These are phyloP conservation scores for Euwallacea fornicatus DNA, from an alignment of 1,140 invertebrate genomes.

Conservation along the genomic window DNA sequence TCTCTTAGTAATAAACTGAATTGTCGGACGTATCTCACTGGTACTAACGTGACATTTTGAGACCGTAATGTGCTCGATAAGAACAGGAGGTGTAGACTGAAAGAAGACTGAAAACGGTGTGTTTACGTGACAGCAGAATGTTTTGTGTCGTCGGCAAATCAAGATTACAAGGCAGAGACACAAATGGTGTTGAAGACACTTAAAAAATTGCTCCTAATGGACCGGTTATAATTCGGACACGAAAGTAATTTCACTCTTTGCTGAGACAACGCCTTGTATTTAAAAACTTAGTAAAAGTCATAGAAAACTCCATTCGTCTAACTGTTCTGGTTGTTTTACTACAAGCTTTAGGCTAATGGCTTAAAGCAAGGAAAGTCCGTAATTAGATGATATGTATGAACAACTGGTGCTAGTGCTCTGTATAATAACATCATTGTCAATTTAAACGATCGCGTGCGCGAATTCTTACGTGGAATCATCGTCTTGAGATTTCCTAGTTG, in stretches of 20 bases:
- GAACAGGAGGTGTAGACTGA: constrained; percentile 34
- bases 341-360: constrained; percentile 9
- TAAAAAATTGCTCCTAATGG: constrained; percentile 17
- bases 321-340: constrained; percentile 16
- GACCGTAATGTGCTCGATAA: constrained; percentile 34
- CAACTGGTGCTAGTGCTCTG: constrained; percentile 11
- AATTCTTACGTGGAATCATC: neutral
- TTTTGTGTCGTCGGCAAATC: constrained; percentile 35
- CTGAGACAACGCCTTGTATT: no score
- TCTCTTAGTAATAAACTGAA: constrained; percentile 17
- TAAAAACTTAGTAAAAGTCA: no score
- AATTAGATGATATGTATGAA: constrained; percentile 19
- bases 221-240: constrained; percentile 13
- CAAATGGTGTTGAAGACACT: constrained; percentile 26
- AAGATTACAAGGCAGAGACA: constrained; percentile 32
- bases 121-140: constrained; percentile 36
- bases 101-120: constrained; percentile 29
- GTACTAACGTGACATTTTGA: constrained; percentile 34
- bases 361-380: constrained; percentile 20
- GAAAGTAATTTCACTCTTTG: no score
- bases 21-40: constrained; percentile 23
- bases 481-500: no score
- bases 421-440: constrained; percentile 17
- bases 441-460: constrained; percentile 16
- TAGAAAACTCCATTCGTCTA: constrained; percentile 8